Evolutionary conservation across 2,888 invertebrate genomes (phyloP).

Genomic region (Drosophila greeni): DNA sequence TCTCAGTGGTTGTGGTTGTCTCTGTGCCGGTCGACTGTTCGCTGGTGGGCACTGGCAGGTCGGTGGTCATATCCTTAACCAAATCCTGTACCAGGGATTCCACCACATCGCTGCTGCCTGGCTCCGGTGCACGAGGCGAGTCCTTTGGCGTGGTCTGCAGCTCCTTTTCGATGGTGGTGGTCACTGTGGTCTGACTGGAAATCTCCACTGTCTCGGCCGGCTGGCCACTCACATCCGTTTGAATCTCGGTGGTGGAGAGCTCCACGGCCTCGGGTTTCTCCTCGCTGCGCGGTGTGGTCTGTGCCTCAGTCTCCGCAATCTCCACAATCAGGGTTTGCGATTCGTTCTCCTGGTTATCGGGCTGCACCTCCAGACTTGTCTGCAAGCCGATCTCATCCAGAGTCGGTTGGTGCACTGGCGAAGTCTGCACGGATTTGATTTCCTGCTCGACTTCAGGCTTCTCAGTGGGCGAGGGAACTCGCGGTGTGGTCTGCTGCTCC

Average conservation of each 20-base stretch:
- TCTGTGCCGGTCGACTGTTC: slow-evolving; percentile 73
- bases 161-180: slow-evolving; percentile 74
- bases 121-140: slow-evolving; percentile 55
- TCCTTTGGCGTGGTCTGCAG: slow-evolving; percentile 76
- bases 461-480: slow-evolving; percentile 44
- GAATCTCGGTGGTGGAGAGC: slow-evolving; percentile 51
- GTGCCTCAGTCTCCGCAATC: slow-evolving; percentile 77
- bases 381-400: slow-evolving; percentile 74
- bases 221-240: slow-evolving; percentile 58
- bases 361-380: slow-evolving; percentile 68
- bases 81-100: slow-evolving; percentile 77
- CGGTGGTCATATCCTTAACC: slow-evolving; percentile 76
- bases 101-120: slow-evolving; percentile 72
- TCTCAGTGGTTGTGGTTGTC: slow-evolving; percentile 60
- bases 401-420: slow-evolving; percentile 70
- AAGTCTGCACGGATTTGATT: slow-evolving; percentile 80
- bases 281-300: slow-evolving; percentile 67
- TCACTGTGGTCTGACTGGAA: slow-evolving; percentile 72
- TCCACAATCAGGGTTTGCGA: slow-evolving; percentile 76
- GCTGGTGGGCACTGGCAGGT: slow-evolving; percentile 62
- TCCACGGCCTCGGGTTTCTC: slow-evolving; percentile 60
- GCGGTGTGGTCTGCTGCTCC: slow-evolving; percentile 83
- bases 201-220: slow-evolving; percentile 69
- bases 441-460: slow-evolving; percentile 71
- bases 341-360: slow-evolving; percentile 73